Evolutionary conservation across 2,113 vertebrate species (phyloP).

Genomic region (Brienomyrus brachyistius): DNA sequence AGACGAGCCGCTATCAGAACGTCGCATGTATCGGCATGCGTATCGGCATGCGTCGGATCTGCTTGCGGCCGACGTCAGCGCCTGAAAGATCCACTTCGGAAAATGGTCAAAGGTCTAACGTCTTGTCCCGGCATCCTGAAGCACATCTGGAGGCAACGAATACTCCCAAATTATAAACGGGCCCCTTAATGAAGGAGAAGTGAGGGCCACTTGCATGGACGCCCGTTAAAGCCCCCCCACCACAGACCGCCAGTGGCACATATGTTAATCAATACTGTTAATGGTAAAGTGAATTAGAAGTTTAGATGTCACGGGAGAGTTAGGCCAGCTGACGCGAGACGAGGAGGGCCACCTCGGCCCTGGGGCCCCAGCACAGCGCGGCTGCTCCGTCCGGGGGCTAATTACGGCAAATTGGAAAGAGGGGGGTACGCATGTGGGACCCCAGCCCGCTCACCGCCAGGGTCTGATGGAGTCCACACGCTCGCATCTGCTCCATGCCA

Average conservation of each 20-base stretch:
- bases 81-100: background rate
- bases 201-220: conserved; percentile 22
- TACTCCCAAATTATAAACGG: conserved; percentile 36
- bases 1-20: background rate
- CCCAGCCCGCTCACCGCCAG: conserved; percentile 24
- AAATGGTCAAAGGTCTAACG: background rate
- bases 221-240: conserved; percentile 33
- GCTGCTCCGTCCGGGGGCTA: conserved; percentile 40
- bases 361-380: conserved; percentile 18
- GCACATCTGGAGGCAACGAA: conserved; percentile 27
- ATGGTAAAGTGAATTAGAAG: conserved; percentile 51
- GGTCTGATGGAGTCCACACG: conserved; percentile 35
- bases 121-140: background rate
- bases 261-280: conserved; percentile 58
- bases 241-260: conserved; percentile 44
- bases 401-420: conserved; percentile 49
- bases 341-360: background rate
- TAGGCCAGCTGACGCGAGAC: conserved; percentile 26
- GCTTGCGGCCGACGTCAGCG: background rate
- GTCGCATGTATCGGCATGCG: background rate
- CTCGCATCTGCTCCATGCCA: conserved; percentile 40
- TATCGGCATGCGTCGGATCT: background rate
- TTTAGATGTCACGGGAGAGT: conserved; percentile 44
- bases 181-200: conserved; percentile 25
- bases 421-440: conserved; percentile 33